Percentiles rank a stretch among this genome's conserved stretches.
These are phyloP conservation scores for Vulpes vulpes DNA, from an alignment of 2,113 vertebrate genomes.

Conservation along the genomic window DNA sequence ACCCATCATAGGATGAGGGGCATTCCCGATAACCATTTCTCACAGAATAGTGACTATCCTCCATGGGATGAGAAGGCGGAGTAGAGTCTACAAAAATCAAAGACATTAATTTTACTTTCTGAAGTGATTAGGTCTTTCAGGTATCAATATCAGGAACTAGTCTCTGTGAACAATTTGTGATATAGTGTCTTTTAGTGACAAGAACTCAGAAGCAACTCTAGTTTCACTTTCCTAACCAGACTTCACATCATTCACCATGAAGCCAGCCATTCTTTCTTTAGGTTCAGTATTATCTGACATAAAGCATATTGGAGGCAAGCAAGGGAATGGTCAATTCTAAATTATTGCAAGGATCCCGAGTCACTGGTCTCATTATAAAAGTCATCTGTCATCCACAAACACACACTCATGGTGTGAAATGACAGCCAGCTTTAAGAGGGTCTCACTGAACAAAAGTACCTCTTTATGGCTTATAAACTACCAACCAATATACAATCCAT, in stretches of 20 bases:
- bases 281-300: background rate
- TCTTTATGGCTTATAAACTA: background rate
- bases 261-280: background rate
- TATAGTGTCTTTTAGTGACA: background rate
- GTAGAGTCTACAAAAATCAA: slow-evolving; percentile 85
- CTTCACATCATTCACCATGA: background rate
- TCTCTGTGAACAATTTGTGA: background rate
- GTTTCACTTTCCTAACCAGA: background rate
- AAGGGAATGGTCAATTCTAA: background rate
- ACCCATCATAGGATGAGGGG: slow-evolving; percentile 89
- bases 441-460: background rate
- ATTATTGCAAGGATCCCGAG: background rate
- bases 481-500: background rate
- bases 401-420: background rate
- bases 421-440: background rate
- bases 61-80: slow-evolving; percentile 28
- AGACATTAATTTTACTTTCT: background rate
- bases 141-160: background rate
- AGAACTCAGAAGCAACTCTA: background rate
- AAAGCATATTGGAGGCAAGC: background rate
- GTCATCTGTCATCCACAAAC: background rate
- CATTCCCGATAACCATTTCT: slow-evolving; percentile 85
- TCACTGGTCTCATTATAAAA: background rate
- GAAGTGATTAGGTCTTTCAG: background rate
- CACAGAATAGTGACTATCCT: slow-evolving; percentile 76